Base-by-base conservation (phyloP, 2,888 invertebrate genomes). In the Aplocera efformata region DNA sequence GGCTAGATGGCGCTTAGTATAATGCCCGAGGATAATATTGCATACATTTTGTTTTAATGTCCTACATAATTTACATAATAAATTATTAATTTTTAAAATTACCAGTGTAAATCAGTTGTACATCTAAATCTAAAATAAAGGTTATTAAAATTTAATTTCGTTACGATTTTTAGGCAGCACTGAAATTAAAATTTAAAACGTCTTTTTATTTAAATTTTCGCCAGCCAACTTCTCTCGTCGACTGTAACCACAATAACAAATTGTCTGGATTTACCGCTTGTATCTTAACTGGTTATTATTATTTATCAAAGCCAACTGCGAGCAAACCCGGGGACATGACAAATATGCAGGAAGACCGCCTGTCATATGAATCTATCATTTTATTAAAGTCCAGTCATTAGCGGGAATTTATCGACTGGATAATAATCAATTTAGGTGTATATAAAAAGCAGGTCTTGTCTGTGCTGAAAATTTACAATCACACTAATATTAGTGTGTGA, bases 261-360 rank as follows among this genome's bases (percentile, higher is more conserved):
- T 72, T 53, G 62, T 37, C 50, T 55, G 58, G 60, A 70, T 42
- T 50, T 38, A 26, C 46, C 35, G 32, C 30, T 30, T 35, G 53
- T 38, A 41, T 43, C 51, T 58, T 48, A 69, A 64, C 69, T 61
- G 52, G 66, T 74, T 70, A 77, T 77, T 78, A 77, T 71, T 66
- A 78, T 78, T 74, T 71, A 78, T 78, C 75, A 74, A 67, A 63
- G 55, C 55, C 63, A 60, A 53, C 70, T 55, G 64, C 64, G 57
- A 61, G 63, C 75, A 72, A 72, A 60, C 22, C 4, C 6, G 26
- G 61, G 64, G 62, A 61, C 47, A 48, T 26, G 51, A 63, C 76
- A 79, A 70, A 77, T 62, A 55, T 51, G 44, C 55, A 51, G 54
- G 56, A 54, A 63, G 58, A 51, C 53, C 47, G 42, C 48, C 60